Conservation (phyloP, 2,797 vertebrate species). For the Chaetodon trifasciatus region DNA sequence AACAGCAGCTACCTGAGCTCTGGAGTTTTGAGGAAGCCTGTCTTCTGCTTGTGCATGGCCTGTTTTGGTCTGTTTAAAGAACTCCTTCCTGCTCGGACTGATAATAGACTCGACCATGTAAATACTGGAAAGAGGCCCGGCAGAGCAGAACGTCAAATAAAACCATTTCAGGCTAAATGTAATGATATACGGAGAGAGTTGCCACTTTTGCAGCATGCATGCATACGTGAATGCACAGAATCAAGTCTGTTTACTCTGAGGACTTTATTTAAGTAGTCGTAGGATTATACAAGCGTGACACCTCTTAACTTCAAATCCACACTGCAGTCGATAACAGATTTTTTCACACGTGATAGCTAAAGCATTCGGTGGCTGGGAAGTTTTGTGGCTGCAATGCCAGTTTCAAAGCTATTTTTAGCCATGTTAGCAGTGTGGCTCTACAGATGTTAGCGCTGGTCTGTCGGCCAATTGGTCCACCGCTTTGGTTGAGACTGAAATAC, state of each 20-base stretch:
- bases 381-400: background rate
- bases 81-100: slow-evolving; percentile 70
- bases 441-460: background rate
- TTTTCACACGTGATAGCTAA: slow-evolving; percentile 20
- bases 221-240: slow-evolving; percentile 26
- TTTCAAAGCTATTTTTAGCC: slow-evolving; percentile 21
- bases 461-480: too few species aligned
- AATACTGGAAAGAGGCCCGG: slow-evolving; percentile 62
- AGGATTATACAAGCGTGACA: slow-evolving; percentile 68
- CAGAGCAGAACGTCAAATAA: slow-evolving; percentile 48
- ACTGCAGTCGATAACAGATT: slow-evolving; percentile 47
- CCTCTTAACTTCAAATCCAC: slow-evolving; percentile 47
- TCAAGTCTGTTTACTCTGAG: slow-evolving; percentile 39
- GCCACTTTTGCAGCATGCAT: slow-evolving; percentile 44
- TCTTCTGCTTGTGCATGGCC: slow-evolving; percentile 50
- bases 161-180: slow-evolving; percentile 51
- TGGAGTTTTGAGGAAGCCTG: slow-evolving; percentile 72
- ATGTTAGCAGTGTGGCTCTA: accelerated
- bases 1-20: slow-evolving; percentile 61
- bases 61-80: slow-evolving; percentile 73
- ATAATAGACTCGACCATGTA: slow-evolving; percentile 68
- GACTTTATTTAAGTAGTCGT: slow-evolving; percentile 53
- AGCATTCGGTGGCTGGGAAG: slow-evolving; percentile 5
- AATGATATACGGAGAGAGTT: slow-evolving; percentile 30
- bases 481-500: background rate